phyloP scores from a whole-genome alignment of 2,888 invertebrate genomes.

The Gortyna flavago region DNA sequence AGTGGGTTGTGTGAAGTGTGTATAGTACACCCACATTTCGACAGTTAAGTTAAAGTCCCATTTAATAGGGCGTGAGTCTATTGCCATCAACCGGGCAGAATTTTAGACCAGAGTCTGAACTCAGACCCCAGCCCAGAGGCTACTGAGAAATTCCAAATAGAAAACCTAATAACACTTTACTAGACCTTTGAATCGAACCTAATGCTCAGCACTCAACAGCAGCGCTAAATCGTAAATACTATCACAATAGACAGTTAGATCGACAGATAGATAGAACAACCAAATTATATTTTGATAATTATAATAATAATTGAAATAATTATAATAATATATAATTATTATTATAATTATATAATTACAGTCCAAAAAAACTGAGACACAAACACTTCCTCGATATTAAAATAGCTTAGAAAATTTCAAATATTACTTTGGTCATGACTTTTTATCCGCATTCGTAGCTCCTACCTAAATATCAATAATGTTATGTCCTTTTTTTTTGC shows the following conservation, averaged over 20 bases:
- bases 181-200: not conserved
- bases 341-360: too few relatives aligned
- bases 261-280: too few relatives aligned
- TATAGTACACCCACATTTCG: not conserved
- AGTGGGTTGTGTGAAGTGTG: too few relatives aligned
- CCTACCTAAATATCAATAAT: conserved; percentile 34
- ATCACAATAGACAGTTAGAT: not conserved
- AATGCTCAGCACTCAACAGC: not conserved
- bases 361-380: conserved; percentile 38
- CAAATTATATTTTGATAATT: conserved; percentile 26
- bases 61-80: not conserved
- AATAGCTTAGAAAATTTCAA: conserved; percentile 49
- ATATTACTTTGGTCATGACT: conserved; percentile 52
- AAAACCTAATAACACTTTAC: not conserved
- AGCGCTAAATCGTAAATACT: not conserved
- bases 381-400: conserved; percentile 60
- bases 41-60: not conserved
- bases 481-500: conserved; percentile 53
- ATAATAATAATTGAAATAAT: conserved; percentile 27
- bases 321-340: conserved; percentile 25
- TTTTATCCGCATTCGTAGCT: conserved; percentile 61
- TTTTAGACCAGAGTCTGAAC: too few relatives aligned
- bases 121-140: too few relatives aligned
- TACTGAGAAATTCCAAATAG: not conserved
- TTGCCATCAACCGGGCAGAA: not conserved